Percentiles rank a stretch among this genome's conserved stretches.
Conservation (phyloP, 2,797 vertebrate genomes). For the Cyclura pinguis region DNA sequence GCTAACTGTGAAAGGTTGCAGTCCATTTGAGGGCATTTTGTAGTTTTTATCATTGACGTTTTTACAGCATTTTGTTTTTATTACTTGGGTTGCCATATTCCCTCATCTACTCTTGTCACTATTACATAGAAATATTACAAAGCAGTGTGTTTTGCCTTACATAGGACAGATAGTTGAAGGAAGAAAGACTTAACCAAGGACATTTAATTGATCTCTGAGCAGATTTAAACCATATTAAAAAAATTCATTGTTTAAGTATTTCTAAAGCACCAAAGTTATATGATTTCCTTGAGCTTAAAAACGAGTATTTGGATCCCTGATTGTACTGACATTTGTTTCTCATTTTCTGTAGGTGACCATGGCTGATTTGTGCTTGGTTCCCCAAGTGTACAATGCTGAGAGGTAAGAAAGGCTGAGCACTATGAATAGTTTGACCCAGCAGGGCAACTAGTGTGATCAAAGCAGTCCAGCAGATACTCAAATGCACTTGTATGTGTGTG, state of each 20-base stretch:
- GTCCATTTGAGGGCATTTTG: neutral
- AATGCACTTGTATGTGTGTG: constrained; percentile 1
- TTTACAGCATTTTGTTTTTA: neutral
- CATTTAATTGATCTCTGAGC: neutral
- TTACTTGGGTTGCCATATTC: neutral
- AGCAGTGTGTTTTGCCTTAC: no score
- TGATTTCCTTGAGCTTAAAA: neutral
- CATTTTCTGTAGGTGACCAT: constrained; percentile 87
- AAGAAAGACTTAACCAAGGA: neutral
- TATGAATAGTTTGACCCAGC: neutral
- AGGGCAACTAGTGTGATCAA: neutral
- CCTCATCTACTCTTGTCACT: neutral
- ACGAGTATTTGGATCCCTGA: neutral
- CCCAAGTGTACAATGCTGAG: constrained; percentile 95
- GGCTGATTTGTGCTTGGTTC: constrained; percentile 95
- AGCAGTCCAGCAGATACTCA: neutral
- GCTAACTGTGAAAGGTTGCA: neutral
- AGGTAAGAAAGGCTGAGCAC: constrained; percentile 81
- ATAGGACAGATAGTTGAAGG: neutral
- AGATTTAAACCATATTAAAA: neutral
- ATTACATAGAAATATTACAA: neutral
- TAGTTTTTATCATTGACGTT: neutral
- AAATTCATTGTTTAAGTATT: no score
- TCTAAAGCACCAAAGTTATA: neutral
- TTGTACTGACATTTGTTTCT: constrained; percentile 34